Evolutionary conservation across 2,113 vertebrate genomes (phyloP).

Genomic region (Eurypyga helias): DNA sequence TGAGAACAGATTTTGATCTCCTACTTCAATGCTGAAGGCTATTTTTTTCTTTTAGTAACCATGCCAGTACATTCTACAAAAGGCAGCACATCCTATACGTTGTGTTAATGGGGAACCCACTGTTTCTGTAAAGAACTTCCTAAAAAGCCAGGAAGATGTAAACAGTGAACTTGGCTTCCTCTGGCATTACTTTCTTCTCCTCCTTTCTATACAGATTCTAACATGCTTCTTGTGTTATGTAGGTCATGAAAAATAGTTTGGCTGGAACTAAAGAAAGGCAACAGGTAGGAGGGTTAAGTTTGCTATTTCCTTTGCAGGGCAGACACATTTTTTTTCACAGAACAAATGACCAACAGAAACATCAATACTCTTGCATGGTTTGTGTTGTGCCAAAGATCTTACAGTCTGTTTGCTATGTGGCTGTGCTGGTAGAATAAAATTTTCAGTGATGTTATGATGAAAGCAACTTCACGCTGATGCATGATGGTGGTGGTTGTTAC

Average conservation of each 20-base stretch:
- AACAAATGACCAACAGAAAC: neutral
- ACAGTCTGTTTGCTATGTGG: neutral
- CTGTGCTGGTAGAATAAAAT: neutral
- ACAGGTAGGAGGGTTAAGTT: neutral
- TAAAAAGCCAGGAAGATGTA: neutral
- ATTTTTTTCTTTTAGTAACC: neutral
- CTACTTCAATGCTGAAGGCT: neutral
- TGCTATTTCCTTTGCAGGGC: neutral
- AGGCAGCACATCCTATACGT: neutral
- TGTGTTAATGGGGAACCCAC: neutral
- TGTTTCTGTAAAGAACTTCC: neutral
- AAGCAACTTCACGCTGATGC: neutral
- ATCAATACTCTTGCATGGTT: neutral
- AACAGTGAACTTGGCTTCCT: neutral
- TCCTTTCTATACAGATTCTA: neutral
- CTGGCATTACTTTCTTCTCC: neutral
- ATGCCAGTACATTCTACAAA: neutral
- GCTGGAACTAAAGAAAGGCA: neutral
- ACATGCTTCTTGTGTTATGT: neutral
- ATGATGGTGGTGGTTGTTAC: neutral
- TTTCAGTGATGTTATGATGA: neutral
- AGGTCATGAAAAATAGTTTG: neutral
- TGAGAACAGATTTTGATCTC: conserved; percentile 48
- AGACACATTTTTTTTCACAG: neutral
- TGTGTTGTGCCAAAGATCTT: neutral